A percentile compares a stretch with the other conserved stretches of the same genome.
These are phyloP conservation scores for Charina bottae DNA, from an alignment of 2,113 vertebrate genomes.

Conservation along the genomic window DNA sequence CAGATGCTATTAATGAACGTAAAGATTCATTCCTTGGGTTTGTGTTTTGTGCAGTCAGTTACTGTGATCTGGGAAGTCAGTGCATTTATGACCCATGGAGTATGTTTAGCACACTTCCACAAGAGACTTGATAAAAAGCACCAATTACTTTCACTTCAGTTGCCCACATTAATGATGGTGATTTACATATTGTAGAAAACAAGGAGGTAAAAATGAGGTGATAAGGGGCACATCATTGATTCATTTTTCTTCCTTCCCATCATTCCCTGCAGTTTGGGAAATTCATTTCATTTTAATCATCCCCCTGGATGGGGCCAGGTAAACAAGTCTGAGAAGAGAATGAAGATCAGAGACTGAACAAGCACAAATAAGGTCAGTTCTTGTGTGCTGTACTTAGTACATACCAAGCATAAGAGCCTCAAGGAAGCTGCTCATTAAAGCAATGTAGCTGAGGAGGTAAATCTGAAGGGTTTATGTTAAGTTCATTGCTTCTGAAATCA, in stretches of 20 bases:
- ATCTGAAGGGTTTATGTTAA: conserved; percentile 26
- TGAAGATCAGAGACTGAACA: conserved; percentile 64
- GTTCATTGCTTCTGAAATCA: conserved; percentile 28
- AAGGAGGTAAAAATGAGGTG: conserved; percentile 55
- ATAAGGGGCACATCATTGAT: conserved; percentile 58
- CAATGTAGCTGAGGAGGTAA: conserved; percentile 39
- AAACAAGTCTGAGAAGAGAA: conserved; percentile 60
- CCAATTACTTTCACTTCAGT: conserved; percentile 64
- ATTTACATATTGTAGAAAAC: conserved; percentile 63
- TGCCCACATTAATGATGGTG: conserved; percentile 63
- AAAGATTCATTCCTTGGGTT: conserved; percentile 30
- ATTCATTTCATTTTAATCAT: conserved; percentile 68
- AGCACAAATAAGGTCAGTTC: conserved; percentile 61
- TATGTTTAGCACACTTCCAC: conserved; percentile 45
- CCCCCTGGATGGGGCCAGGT: conserved; percentile 40
- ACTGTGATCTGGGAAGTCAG: conserved; percentile 43
- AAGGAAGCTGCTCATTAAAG: conserved; percentile 63
- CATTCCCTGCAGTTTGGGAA: conserved; percentile 46
- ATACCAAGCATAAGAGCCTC: conserved; percentile 48
- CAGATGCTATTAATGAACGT: conserved; percentile 27
- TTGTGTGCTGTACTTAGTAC: conserved; percentile 30
- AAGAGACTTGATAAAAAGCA: conserved; percentile 56
- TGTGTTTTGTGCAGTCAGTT: conserved; percentile 34
- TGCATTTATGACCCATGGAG: conserved; percentile 63
- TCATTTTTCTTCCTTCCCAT: conserved; percentile 35